A percentile compares a stretch with the other conserved stretches of the same genome.
Conservation (phyloP, 35 echinoderm and acorn worm genomes). For the Heliocidaris erythrogramma region DNA sequence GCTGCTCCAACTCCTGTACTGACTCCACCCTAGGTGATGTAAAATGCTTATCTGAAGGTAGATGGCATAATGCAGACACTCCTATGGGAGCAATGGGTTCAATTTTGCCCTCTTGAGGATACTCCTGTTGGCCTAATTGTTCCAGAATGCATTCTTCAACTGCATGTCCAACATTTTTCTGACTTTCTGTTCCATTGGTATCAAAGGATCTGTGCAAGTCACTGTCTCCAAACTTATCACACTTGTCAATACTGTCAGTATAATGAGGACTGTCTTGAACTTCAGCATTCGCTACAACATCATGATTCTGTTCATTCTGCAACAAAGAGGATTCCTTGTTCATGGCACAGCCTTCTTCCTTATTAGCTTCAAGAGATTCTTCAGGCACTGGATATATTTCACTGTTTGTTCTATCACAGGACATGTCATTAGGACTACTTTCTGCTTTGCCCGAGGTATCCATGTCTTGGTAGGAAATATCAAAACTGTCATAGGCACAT, state of each 20-base stretch:
- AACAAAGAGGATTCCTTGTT: background rate
- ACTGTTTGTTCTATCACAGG: background rate
- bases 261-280: background rate
- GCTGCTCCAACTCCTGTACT: background rate
- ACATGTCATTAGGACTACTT: background rate
- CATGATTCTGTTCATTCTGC: background rate
- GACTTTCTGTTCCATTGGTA: background rate
- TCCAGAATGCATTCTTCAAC: background rate
- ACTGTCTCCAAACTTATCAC: background rate
- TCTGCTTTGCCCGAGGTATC: background rate
- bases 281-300: background rate
- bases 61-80: background rate
- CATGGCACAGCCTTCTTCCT: background rate
- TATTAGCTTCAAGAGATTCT: background rate
- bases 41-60: background rate
- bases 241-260: background rate
- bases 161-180: background rate
- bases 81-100: background rate
- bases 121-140: background rate
- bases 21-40: background rate
- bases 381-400: background rate
- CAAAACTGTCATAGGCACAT: background rate
- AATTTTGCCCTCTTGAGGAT: background rate
- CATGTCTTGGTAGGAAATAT: background rate
- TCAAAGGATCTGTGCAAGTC: background rate